Evolutionary conservation across 64 coral and sea anemone genomes (phyloP), one percentile per base, ranked within the genome.

Genomic region (Porites lutea): DNA sequence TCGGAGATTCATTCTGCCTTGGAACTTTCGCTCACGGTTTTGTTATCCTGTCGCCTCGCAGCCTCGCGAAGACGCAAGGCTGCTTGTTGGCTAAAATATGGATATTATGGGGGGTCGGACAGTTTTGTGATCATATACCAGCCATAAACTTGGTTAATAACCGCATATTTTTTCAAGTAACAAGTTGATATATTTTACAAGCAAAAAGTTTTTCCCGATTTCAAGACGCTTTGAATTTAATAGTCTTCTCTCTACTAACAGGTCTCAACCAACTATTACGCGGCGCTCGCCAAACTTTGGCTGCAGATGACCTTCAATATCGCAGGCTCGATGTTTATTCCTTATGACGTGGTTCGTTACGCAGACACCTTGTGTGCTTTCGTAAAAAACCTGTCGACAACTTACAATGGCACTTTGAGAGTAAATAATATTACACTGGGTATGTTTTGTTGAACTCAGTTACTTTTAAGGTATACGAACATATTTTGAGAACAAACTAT

Each of bases 281-380:
- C 73, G 46, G 76, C 92, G 13, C 72, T 88, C 55, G 82, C 78
- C 12, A 77, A 94, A 53, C 65, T 89, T 11, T 89, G 86, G 92
- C 79, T 89, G 45, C 92, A 83, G 46, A 61, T 94, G 70, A 65
- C 77, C 2, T 94, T 94, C 83, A 48, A 76, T 37, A 66, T 94
- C 48, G 77, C 77, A 65, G 92, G 82, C 45, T 94, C 92, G n/a
- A 19, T 51, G 23, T 59, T 83, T 44, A 68, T 89, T 55, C 92
- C 92, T 13, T 89, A 89, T 21, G 48, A 89, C 58, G 37, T 88
- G 9, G 74, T 57, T 83, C 86, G n/a, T 13, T 65, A 89, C 11
- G 92, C 86, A 57, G 20, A 89, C 18, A 69, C 68, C 18, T 52
- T 94, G 77, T 59, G 63, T 49, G 13, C 14, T 21, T 89, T 81